Conservation (phyloP, 1,140 invertebrate species). For the Philotrypesis tridentata region DNA sequence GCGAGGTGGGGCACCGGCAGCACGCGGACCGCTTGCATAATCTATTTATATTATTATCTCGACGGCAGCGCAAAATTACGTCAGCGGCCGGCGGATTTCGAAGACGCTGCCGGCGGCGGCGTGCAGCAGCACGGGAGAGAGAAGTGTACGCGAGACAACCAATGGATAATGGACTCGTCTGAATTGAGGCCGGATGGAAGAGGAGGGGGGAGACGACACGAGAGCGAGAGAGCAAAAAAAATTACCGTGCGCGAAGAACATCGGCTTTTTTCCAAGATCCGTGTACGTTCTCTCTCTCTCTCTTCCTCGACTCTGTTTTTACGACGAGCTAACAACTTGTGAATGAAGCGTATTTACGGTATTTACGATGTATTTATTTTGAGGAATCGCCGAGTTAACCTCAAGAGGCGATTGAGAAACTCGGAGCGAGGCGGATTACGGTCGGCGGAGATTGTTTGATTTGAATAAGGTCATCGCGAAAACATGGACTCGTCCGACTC, state of each 20-base stretch:
- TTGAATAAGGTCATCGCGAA: neutral
- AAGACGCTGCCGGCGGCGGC: conserved; percentile 49
- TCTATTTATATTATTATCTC: conserved; percentile 68
- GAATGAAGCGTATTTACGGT: neutral
- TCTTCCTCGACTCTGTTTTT: neutral
- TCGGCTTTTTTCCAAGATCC: neutral
- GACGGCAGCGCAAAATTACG: conserved; percentile 49
- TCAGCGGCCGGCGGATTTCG: conserved; percentile 50
- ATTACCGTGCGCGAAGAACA: neutral
- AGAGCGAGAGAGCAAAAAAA: too few species aligned
- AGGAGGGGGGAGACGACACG: neutral
- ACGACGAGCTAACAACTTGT: neutral
- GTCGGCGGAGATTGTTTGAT: neutral
- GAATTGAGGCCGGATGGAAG: neutral
- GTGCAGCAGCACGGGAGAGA: neutral
- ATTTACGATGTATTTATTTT: too few species aligned
- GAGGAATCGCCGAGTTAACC: too few species aligned
- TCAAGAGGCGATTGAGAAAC: too few species aligned
- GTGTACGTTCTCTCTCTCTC: neutral
- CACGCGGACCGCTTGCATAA: conserved; percentile 60
- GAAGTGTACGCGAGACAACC: neutral
- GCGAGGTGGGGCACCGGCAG: conserved; percentile 3
- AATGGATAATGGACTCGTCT: conserved; percentile 37
- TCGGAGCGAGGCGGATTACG: too few species aligned
- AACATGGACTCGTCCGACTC: neutral